Base-by-base conservation (phyloP, 2,797 vertebrate genomes). In the Astyanax mexicanus region DNA sequence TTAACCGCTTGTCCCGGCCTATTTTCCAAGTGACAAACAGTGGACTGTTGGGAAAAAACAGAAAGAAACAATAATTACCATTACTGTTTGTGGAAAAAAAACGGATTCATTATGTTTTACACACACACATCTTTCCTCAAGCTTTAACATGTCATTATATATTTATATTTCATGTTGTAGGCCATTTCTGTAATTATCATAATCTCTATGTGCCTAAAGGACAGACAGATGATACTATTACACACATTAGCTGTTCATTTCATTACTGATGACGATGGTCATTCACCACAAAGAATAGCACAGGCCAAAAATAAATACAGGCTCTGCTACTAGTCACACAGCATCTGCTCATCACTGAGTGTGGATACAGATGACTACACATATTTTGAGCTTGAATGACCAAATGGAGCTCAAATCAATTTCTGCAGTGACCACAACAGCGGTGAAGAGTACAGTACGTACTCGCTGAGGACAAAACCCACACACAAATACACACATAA, bases 11-110 rank as follows among this genome's bases (percentile, higher is more conserved):
- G 93, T 99, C 98, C 92, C 98, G 95, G 90, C 98, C 98, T 83
- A 98, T 98, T 95, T 99, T 99, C 98, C 98, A 99, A 58, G 98
- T 99, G 94, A 99, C 98, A 94, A 99, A 99, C 93, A 99, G 96
- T 75, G 98, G 98, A 92, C 98, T 99, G 93, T 69, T 77, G 76
- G 37, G 70, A 52, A 29, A 49, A 68, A 89, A 91, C 12, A 54
- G 21, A 86, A 69, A 44, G 55, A 44, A 62, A 42, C 37, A 7
- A 47, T 13, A 66, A 52, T 4, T n/a, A n/a, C 9, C 12, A 10
- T 35, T 7, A 19, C 2, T 57, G 29, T 54, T 25, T 11, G 12
- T 40, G 10, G 37, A 40, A 42, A 17, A 19, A 7, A 68, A 58
- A n/a, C n/a, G n/a, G n/a, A n/a, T n/a, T 35, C 8, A 44, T 2